A percentile compares a stretch with the other conserved stretches of the same genome.
phyloP scores from a whole-genome alignment of 2,797 vertebrate species.

The Sebastes oblongus region DNA sequence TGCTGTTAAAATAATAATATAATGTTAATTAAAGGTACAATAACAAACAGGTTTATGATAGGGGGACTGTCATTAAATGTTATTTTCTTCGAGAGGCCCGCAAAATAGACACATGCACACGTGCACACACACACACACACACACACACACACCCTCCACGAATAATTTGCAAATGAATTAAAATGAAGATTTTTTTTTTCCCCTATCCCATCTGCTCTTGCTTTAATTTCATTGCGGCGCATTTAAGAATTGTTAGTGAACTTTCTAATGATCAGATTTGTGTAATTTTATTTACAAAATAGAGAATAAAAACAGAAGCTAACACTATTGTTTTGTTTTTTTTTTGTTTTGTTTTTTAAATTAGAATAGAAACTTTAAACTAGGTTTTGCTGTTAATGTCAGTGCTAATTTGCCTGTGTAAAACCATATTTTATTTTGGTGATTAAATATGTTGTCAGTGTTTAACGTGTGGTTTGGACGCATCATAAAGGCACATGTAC shows the following conservation, averaged over 20 bases:
- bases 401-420: background rate
- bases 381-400: background rate
- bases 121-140: background rate
- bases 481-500: background rate
- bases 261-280: background rate
- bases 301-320: background rate
- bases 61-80: background rate
- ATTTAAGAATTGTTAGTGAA: background rate
- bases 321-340: background rate
- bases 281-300: background rate
- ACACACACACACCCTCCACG: too few species aligned
- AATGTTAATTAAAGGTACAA: background rate
- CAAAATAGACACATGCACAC: background rate
- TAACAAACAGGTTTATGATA: background rate
- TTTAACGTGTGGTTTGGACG: background rate
- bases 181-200: accelerated
- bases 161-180: background rate
- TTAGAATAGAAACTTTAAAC: background rate
- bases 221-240: background rate
- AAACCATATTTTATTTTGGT: background rate
- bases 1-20: background rate
- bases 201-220: too few species aligned
- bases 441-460: background rate
- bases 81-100: conserved; percentile 9
- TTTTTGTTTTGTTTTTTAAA: background rate